phyloP scores from a whole-genome alignment of 1,140 invertebrate genomes.

The Lucilia sericata region DNA sequence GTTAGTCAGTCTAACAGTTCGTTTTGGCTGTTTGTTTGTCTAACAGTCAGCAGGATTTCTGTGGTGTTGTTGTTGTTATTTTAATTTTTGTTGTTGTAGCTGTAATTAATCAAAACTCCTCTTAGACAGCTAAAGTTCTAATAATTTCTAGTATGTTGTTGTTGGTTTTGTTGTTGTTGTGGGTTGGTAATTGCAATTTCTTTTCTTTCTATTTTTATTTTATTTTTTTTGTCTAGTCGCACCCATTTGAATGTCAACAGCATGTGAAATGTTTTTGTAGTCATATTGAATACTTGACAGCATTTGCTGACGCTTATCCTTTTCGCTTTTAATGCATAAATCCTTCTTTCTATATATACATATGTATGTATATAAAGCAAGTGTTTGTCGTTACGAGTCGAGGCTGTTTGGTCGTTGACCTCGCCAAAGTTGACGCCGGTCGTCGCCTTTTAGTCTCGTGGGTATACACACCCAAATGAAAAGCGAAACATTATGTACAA shows the following conservation, averaged over 20 bases:
- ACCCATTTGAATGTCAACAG: constrained; percentile 50
- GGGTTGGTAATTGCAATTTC: background rate
- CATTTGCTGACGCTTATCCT: constrained; percentile 50
- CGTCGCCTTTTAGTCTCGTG: constrained; percentile 53
- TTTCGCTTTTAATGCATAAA: constrained; percentile 68
- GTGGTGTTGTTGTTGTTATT: constrained; percentile 4
- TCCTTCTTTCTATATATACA: constrained; percentile 34
- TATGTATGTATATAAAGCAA: background rate
- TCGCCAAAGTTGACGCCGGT: constrained; percentile 58
- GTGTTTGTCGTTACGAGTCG: background rate
- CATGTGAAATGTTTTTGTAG: constrained; percentile 15
- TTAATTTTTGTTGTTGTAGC: constrained; percentile 31
- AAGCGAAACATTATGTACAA: constrained; percentile 60
- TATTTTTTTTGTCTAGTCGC: constrained; percentile 46
- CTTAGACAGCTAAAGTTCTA: constrained; percentile 4
- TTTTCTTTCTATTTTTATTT: background rate
- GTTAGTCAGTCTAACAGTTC: background rate
- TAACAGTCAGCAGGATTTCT: background rate
- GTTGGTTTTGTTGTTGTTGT: too few species aligned
- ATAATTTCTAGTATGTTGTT: too few species aligned
- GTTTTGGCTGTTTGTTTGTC: background rate
- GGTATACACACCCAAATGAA: constrained; percentile 67
- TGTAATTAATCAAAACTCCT: constrained; percentile 27
- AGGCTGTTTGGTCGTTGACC: constrained; percentile 59
- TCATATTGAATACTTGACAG: background rate